Conservation (phyloP, 2,888 invertebrate species). For the Erynnis tages region DNA sequence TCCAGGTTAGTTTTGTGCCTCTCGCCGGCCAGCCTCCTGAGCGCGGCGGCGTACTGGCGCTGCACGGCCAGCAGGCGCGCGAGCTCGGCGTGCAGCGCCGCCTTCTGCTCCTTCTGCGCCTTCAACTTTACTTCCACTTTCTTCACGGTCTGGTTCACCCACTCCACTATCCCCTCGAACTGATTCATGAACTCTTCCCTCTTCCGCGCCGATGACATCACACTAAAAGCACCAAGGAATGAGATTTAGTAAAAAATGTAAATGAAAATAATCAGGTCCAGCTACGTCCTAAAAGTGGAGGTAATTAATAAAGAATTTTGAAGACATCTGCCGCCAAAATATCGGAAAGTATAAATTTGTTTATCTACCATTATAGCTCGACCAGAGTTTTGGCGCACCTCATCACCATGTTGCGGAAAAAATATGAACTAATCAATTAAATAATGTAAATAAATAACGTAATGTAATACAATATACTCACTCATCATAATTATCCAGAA, state of each 20-base stretch:
- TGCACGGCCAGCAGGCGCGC: conserved; percentile 70
- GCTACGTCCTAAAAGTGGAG: no score
- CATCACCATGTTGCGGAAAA: no score
- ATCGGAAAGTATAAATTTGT: no score
- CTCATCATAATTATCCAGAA: conserved; percentile 93
- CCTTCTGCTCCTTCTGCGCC: conserved; percentile 62
- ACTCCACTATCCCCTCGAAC: conserved; percentile 93
- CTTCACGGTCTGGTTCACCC: conserved; percentile 91
- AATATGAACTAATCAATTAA: no score
- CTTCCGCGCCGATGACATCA: conserved; percentile 89
- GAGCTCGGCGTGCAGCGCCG: conserved; percentile 59
- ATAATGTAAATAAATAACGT: no score
- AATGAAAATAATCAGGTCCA: no score
- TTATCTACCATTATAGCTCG: no score
- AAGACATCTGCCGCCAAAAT: no score
- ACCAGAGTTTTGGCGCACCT: no score
- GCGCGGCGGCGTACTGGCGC: conserved; percentile 68
- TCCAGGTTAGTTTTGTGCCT: conserved; percentile 48
- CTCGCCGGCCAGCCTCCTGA: conserved; percentile 65
- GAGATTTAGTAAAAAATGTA: no score
- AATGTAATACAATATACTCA: no score
- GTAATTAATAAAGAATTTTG: no score
- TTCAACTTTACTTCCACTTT: conserved; percentile 85
- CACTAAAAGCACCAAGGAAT: conserved; percentile 78
- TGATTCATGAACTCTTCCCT: conserved; percentile 95